phyloP scores from a whole-genome alignment of 2,888 invertebrate genomes.

The Rotaria socialis region DNA sequence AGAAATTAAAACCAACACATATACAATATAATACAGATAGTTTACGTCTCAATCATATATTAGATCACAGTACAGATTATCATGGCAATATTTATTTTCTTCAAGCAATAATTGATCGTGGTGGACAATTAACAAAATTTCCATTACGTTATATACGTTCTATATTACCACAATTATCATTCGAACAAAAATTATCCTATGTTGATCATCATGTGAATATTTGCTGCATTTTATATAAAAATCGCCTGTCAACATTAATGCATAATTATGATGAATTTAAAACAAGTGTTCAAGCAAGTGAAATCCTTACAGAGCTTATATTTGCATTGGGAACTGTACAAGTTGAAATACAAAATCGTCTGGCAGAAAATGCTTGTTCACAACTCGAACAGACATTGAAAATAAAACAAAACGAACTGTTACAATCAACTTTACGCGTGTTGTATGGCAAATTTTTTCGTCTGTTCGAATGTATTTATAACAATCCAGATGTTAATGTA shows the following conservation, averaged over 20 bases:
- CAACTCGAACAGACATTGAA: background rate
- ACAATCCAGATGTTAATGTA: background rate
- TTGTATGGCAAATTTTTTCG: background rate
- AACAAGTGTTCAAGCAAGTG: background rate
- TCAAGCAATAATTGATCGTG: background rate
- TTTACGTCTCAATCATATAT: background rate
- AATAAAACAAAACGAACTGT: background rate
- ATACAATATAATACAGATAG: background rate
- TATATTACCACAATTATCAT: background rate
- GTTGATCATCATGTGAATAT: conserved; percentile 7
- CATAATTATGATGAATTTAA: background rate
- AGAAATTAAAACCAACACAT: conserved; percentile 4
- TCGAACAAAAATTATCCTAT: background rate
- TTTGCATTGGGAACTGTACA: background rate
- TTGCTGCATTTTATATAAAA: conserved; percentile 1
- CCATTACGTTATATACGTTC: conserved; percentile 16
- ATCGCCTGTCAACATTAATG: background rate
- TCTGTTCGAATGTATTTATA: background rate
- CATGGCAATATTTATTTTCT: background rate
- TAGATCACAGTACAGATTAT: background rate
- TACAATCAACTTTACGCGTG: background rate
- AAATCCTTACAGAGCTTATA: background rate
- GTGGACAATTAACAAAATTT: conserved; percentile 6
- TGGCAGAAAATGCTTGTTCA: background rate
- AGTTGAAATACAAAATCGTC: background rate